A percentile compares a stretch with the other conserved stretches of the same genome.
These are phyloP conservation scores for Rhineura floridana DNA, from an alignment of 2,113 vertebrate genomes.

Conservation along the genomic window DNA sequence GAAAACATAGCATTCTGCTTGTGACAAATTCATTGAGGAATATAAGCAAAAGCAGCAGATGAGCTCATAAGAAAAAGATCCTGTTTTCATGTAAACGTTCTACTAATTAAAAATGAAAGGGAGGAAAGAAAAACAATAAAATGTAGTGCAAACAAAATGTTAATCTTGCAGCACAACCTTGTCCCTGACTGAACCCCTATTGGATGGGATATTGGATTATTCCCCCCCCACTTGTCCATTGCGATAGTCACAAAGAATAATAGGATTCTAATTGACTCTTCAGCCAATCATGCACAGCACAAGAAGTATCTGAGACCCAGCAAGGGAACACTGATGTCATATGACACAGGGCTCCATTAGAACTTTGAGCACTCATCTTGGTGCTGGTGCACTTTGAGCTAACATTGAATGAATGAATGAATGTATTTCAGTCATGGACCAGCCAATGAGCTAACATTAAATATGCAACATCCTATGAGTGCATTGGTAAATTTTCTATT, in stretches of 20 bases:
- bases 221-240: background rate
- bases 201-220: background rate
- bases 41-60: constrained; percentile 66
- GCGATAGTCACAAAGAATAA: background rate
- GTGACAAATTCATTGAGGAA: constrained; percentile 64
- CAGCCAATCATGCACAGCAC: background rate
- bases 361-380: background rate
- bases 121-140: constrained; percentile 53
- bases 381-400: too few relatives aligned
- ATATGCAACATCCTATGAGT: too few relatives aligned
- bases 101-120: constrained; percentile 67
- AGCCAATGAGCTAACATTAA: too few relatives aligned
- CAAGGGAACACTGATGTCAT: background rate
- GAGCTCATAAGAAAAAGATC: constrained; percentile 68
- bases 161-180: background rate
- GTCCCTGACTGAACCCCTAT: background rate
- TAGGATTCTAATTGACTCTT: background rate
- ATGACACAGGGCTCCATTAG: background rate
- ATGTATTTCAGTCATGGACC: too few relatives aligned
- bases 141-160: constrained; percentile 52
- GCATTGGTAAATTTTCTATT: too few relatives aligned
- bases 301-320: background rate
- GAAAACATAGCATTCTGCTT: constrained; percentile 59
- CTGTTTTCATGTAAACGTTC: constrained; percentile 70
- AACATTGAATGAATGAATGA: too few relatives aligned